Conservation (phyloP, 2,888 invertebrate species). For the Macropis europaea region DNA sequence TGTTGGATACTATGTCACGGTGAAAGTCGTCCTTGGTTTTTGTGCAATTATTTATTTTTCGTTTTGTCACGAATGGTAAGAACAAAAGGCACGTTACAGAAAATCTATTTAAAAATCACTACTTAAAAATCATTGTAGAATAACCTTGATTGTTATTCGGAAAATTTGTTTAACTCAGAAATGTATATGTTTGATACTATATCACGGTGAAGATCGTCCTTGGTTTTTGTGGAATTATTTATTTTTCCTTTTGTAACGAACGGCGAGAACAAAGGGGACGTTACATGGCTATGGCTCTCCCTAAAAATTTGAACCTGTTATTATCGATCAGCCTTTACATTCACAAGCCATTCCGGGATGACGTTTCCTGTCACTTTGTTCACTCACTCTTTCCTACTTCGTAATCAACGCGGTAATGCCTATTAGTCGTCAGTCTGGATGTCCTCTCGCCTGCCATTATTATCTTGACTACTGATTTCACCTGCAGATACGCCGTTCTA, state of each 20-base stretch:
- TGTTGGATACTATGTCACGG: no score
- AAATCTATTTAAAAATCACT: no score
- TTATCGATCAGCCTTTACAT: conserved; percentile 40
- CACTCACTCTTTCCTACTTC: conserved; percentile 43
- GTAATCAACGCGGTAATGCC: conserved; percentile 47
- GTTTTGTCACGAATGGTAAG: no score
- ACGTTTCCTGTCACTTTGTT: conserved; percentile 53
- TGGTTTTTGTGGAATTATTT: no score
- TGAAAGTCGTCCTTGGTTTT: no score
- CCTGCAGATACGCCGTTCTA: conserved; percentile 44
- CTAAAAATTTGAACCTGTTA: conserved; percentile 31
- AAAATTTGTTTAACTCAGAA: no score
- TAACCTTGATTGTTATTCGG: no score
- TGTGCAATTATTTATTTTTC: no score
- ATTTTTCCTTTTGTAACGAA: background rate
- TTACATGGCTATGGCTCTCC: background rate
- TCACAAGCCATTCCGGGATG: conserved; percentile 14
- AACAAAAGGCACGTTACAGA: no score
- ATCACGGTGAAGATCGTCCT: no score
- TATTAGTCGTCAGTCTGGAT: conserved; percentile 43
- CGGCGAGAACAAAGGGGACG: background rate
- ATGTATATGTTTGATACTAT: no score
- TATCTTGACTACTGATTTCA: conserved; percentile 58
- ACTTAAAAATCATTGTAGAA: no score
- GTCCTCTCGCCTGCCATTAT: conserved; percentile 50